Evolutionary conservation across 1,140 invertebrate species (phyloP).

Genomic region (Drosophila navojoa): DNA sequence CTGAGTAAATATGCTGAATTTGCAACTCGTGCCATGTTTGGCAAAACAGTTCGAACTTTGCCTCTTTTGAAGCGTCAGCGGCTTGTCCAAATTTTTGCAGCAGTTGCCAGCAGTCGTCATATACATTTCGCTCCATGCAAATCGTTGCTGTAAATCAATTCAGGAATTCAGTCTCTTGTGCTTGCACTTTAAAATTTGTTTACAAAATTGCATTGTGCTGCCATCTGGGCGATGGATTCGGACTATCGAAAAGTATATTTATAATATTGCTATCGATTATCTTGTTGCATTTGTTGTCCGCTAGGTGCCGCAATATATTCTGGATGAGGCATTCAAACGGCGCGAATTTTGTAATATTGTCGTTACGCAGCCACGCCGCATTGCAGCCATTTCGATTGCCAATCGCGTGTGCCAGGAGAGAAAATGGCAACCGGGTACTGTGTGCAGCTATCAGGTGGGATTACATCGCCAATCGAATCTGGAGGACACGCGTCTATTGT

Average conservation of each 20-base stretch:
- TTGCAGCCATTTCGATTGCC: slow-evolving; percentile 95
- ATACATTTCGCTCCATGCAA: slow-evolving; percentile 55
- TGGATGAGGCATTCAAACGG: slow-evolving; percentile 90
- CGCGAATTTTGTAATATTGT: slow-evolving; percentile 89
- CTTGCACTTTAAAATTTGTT: neutral
- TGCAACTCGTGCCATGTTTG: slow-evolving; percentile 59
- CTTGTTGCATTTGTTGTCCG: slow-evolving; percentile 1
- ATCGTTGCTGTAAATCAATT: no score
- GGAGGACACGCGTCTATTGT: slow-evolving; percentile 91
- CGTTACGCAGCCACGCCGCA: slow-evolving; percentile 94
- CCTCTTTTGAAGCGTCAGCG: slow-evolving; percentile 19
- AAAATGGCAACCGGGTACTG: slow-evolving; percentile 90
- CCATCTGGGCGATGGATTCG: neutral
- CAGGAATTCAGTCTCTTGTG: neutral
- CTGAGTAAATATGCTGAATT: slow-evolving; percentile 65
- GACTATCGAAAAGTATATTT: neutral
- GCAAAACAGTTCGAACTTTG: slow-evolving; percentile 59
- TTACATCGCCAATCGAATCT: slow-evolving; percentile 47
- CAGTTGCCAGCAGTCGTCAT: slow-evolving; percentile 60
- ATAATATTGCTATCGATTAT: slow-evolving; percentile 4
- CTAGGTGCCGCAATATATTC: slow-evolving; percentile 93
- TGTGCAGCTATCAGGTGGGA: slow-evolving; percentile 92
- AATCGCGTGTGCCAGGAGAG: slow-evolving; percentile 93
- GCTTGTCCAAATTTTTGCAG: slow-evolving; percentile 43
- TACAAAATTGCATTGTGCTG: neutral